Evolutionary conservation across 2,888 invertebrate species (phyloP), one percentile per base, ranked within the genome.

Genomic region (Gryllus longicercus): DNA sequence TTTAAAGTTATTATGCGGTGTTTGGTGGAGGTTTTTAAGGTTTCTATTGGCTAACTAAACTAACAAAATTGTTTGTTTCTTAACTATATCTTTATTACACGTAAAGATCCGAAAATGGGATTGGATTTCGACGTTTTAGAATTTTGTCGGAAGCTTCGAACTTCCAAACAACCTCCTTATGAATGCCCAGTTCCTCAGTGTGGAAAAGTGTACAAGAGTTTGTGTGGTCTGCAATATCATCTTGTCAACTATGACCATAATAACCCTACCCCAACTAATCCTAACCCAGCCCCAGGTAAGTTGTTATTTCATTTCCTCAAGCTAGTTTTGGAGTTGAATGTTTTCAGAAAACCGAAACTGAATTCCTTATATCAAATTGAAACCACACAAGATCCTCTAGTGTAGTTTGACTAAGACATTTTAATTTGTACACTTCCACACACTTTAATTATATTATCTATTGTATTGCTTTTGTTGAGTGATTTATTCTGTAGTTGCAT

Each of bases 181-280:
- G 92, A 93, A 84, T 97, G 96, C 85, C 96, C 96, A 12, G 90
- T 95, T 79, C 92, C 93, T 84, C 93, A 94, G 85, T 96, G 96
- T 88, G 94, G 93, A 83, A 93, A 94, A 86, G 92, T 93, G 38
- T 96, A 96, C 87, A 95, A 95, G 88, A 95, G 95, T 82, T 92
- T 95, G 83, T 93, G 93, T 84, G 96, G 96, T 1, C 90, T 96
- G 84, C 95, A 95, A 85, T 95, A 95, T 86, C 96, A 96, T 86
- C 88, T 96, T 84, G 93, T 93, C 83, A 94, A 95, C 86, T 95
- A 92, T 87, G 95, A 96, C 86, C 95, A 96, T 86, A 93, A 94
- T 85, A 93, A 93, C 85, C 93, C 93, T 18, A 91, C 91, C 81
- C 91, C 93, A 78, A 87, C 90, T 77, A 91, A 92, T 81, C 91